A percentile compares a stretch with the other conserved stretches of the same genome.
These are phyloP conservation scores for Beris chalybata DNA, from an alignment of 2,888 invertebrate genomes.

Conservation along the genomic window DNA sequence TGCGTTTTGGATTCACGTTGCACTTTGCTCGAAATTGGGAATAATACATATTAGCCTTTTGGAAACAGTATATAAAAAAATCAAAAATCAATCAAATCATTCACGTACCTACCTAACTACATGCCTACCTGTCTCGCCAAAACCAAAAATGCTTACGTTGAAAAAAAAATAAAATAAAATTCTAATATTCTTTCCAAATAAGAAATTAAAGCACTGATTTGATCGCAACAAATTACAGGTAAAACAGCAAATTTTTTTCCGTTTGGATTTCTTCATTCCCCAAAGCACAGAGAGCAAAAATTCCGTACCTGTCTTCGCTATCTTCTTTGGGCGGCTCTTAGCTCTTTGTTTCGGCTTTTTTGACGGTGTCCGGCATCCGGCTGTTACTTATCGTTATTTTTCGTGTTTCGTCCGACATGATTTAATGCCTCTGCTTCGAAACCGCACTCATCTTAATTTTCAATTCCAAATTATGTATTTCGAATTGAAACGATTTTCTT, in stretches of 20 bases:
- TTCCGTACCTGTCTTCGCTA: constrained; percentile 12
- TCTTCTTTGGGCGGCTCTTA: constrained; percentile 16
- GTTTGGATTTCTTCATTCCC: constrained; percentile 26
- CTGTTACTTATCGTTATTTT: too few species aligned
- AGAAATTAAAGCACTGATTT: constrained; percentile 19
- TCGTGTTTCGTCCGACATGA: constrained; percentile 9
- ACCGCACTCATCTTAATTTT: constrained; percentile 28
- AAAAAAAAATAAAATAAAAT: too few species aligned
- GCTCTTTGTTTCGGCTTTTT: not conserved
- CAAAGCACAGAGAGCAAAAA: not conserved
- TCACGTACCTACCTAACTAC: too few species aligned
- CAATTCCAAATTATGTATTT: constrained; percentile 32
- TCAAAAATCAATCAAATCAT: too few species aligned
- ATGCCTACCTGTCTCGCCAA: too few species aligned
- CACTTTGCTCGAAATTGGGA: too few species aligned
- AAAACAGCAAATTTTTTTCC: constrained; percentile 3
- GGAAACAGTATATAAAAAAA: too few species aligned
- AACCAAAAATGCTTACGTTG: too few species aligned
- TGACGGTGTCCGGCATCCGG: not conserved
- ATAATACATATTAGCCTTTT: too few species aligned
- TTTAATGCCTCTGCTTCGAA: constrained; percentile 20
- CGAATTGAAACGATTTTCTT: constrained; percentile 2
- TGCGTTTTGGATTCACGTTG: too few species aligned
- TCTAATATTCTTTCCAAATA: constrained; percentile 1
- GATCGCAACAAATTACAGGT: constrained; percentile 20